A percentile compares a stretch with the other conserved stretches of the same genome.
phyloP scores from a whole-genome alignment of 2,888 invertebrate species.

The Drosophila koepferae region DNA sequence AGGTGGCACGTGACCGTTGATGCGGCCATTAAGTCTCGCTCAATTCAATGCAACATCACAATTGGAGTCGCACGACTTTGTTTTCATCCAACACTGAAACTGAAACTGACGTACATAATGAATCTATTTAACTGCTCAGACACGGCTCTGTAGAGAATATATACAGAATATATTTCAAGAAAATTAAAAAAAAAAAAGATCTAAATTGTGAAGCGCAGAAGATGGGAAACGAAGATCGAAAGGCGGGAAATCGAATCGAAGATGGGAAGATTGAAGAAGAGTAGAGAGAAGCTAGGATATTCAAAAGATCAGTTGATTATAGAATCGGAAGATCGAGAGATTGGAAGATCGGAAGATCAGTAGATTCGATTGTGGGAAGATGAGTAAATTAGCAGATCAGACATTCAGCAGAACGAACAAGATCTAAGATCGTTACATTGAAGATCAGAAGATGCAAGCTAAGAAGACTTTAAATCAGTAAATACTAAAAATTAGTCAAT shows the following conservation, averaged over 20 bases:
- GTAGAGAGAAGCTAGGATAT: neutral
- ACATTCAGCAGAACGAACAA: neutral
- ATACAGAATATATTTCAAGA: neutral
- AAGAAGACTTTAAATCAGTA: neutral
- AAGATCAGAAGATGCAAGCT: neutral
- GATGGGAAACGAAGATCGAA: neutral
- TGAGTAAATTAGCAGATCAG: too few species aligned
- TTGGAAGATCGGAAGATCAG: neutral
- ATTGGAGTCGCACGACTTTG: constrained; percentile 5
- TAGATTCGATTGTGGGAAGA: too few species aligned
- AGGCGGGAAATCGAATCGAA: neutral
- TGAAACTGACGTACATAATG: neutral
- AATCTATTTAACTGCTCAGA: neutral
- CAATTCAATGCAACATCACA: constrained; percentile 9
- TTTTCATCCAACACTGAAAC: neutral
- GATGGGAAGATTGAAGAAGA: neutral
- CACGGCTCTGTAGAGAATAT: too few species aligned
- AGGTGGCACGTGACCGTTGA: constrained; percentile 45
- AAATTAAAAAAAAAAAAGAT: neutral
- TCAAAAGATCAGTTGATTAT: neutral
- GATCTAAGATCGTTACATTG: neutral
- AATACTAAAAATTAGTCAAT: neutral
- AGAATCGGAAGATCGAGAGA: neutral
- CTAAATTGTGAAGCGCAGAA: neutral
- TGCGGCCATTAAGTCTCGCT: constrained; percentile 15